Conservation (phyloP, 2,797 vertebrate genomes). For the Salmo trutta region DNA sequence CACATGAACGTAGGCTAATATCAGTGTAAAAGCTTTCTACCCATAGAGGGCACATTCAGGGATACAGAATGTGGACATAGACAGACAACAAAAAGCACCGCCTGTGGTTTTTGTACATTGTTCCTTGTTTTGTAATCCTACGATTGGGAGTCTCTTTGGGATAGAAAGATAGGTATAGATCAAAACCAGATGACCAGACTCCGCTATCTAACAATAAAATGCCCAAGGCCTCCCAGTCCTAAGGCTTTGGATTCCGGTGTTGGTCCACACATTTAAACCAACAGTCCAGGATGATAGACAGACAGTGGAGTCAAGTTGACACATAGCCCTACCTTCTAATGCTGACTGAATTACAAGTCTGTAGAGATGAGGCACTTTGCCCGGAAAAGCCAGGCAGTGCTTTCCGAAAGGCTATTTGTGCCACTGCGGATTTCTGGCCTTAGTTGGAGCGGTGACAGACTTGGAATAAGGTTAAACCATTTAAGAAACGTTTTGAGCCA, state of each 20-base stretch:
- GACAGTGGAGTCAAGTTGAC: not conserved
- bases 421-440: conserved; percentile 12
- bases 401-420: conserved; percentile 18
- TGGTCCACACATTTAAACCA: conserved; percentile 57
- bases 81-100: conserved; percentile 42
- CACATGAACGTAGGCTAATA: not conserved
- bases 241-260: conserved; percentile 58
- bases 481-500: conserved; percentile 33
- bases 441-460: conserved; percentile 7
- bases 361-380: conserved; percentile 14
- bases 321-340: conserved; percentile 27
- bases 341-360: conserved; percentile 38
- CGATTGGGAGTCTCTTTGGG: conserved; percentile 60
- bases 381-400: conserved; percentile 21
- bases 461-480: conserved; percentile 40
- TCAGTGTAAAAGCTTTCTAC: no score
- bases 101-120: conserved; percentile 52
- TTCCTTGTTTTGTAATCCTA: conserved; percentile 69
- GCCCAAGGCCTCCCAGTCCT: conserved; percentile 49
- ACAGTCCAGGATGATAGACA: conserved; percentile 34
- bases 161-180: conserved; percentile 55
- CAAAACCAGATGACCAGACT: conserved; percentile 60
- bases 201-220: conserved; percentile 52
- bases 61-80: not conserved
- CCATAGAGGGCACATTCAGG: not conserved